Percentiles rank a stretch among this genome's conserved stretches.
Evolutionary conservation across 2,888 invertebrate species (phyloP).

Genomic region (Notodonta ziczac): DNA sequence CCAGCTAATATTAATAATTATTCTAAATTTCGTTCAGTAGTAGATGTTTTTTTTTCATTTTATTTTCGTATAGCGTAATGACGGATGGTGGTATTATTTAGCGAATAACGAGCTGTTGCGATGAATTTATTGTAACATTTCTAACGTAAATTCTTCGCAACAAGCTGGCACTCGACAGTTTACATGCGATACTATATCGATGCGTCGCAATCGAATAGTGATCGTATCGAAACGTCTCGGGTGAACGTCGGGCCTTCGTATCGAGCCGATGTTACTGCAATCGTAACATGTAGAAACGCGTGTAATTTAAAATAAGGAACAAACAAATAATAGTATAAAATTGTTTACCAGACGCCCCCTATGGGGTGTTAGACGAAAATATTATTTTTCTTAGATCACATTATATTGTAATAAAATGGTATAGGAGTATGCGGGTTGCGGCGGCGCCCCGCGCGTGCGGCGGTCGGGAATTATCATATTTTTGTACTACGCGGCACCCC

Average conservation of each 20-base stretch:
- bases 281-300: constrained; percentile 68
- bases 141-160: constrained; percentile 7
- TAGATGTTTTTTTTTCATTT: constrained; percentile 75
- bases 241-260: constrained; percentile 56
- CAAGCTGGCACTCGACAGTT: constrained; percentile 10
- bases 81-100: constrained; percentile 36
- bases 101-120: background rate
- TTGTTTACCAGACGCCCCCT: constrained; percentile 78
- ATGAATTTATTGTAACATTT: constrained; percentile 8
- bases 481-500: constrained; percentile 71
- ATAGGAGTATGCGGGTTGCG: constrained; percentile 62
- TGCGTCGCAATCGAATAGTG: background rate
- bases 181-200: constrained; percentile 1
- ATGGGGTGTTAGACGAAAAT: constrained; percentile 80
- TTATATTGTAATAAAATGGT: constrained; percentile 82
- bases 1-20: constrained; percentile 55
- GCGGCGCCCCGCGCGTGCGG: constrained; percentile 39
- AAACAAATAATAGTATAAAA: constrained; percentile 82
- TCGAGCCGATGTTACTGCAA: constrained; percentile 51
- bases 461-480: constrained; percentile 69
- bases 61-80: constrained; percentile 58
- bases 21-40: constrained; percentile 79
- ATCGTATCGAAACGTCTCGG: background rate
- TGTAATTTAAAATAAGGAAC: constrained; percentile 66
- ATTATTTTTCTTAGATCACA: constrained; percentile 85